These are phyloP conservation scores for Pelosia muscerda DNA, from an alignment of 2,888 invertebrate species.

Conservation along the genomic window DNA sequence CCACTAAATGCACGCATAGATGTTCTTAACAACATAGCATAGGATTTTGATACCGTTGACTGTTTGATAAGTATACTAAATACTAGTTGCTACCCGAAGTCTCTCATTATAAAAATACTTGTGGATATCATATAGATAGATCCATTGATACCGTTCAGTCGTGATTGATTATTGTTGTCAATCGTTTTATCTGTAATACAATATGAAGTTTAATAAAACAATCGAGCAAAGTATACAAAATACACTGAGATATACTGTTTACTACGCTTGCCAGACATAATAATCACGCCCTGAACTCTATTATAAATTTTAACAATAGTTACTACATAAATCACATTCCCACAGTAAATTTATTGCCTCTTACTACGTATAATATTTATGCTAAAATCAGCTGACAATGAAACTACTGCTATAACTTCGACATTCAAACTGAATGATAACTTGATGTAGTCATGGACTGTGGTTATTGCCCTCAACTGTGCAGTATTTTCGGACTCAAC, in stretches of 20 bases:
- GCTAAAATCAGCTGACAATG: neutral
- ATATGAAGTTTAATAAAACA: neutral
- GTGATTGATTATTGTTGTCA: no score
- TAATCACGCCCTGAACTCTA: neutral
- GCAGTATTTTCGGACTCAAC: neutral
- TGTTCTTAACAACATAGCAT: no score
- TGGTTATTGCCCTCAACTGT: neutral
- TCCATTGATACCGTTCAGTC: no score
- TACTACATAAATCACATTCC: neutral
- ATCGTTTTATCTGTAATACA: neutral
- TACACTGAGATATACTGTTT: neutral
- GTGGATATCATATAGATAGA: no score
- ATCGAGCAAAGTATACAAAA: slow-evolving; percentile 4
- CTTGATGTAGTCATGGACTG: no score
- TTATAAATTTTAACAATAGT: neutral
- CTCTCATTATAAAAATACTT: no score
- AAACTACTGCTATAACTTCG: neutral
- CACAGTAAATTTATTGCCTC: neutral
- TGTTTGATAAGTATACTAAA: no score
- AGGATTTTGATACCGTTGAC: neutral
- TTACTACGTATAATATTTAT: neutral
- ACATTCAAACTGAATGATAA: neutral
- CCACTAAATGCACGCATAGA: neutral
- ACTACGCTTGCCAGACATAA: neutral
- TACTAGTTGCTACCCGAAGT: neutral